phyloP scores from a whole-genome alignment of 2,113 vertebrate species.

The Raja brachyura region DNA sequence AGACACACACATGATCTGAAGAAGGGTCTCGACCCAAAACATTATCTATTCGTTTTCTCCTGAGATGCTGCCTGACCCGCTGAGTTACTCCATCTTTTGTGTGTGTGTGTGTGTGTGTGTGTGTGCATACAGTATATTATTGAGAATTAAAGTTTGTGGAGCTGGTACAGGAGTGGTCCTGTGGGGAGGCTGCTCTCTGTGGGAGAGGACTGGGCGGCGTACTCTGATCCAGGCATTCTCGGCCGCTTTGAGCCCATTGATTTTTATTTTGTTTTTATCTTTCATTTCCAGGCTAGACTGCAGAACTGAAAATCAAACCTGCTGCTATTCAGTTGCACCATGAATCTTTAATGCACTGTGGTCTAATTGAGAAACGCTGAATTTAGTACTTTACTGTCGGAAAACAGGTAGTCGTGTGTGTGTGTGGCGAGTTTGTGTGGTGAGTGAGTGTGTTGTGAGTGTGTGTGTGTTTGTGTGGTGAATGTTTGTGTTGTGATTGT shows the following conservation, averaged over 20 bases:
- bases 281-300: slow-evolving; percentile 69
- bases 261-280: slow-evolving; percentile 57
- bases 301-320: slow-evolving; percentile 81
- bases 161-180: not conserved
- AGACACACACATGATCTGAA: too few relatives aligned
- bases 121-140: too few relatives aligned
- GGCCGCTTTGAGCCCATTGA: slow-evolving; percentile 60
- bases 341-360: slow-evolving; percentile 97
- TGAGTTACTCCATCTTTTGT: too few relatives aligned
- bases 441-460: not conserved
- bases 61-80: too few relatives aligned
- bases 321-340: slow-evolving; percentile 80
- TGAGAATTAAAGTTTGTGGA: too few relatives aligned
- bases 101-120: too few relatives aligned
- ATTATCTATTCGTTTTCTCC: too few relatives aligned
- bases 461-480: not conserved
- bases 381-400: slow-evolving; percentile 79
- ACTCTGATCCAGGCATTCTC: slow-evolving; percentile 39
- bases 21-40: too few relatives aligned
- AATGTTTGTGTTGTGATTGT: not conserved
- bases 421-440: not conserved
- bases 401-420: slow-evolving; percentile 53
- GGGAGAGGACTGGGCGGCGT: not conserved
- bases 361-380: slow-evolving; percentile 84
- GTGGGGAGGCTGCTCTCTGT: not conserved